Evolutionary conservation across 2,113 vertebrate species (phyloP).

Genomic region (Rhipidura dahli): DNA sequence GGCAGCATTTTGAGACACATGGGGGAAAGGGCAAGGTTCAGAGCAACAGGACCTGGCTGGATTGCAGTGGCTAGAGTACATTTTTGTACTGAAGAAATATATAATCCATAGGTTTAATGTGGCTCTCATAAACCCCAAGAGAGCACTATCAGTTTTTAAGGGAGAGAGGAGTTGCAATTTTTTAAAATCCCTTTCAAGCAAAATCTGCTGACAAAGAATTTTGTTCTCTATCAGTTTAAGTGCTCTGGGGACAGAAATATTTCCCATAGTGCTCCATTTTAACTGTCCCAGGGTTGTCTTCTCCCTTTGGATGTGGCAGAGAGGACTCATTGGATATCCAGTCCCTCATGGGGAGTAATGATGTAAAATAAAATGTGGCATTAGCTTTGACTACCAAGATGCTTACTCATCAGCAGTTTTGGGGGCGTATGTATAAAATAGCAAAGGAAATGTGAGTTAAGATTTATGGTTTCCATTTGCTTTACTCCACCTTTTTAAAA

Average conservation of each 20-base stretch:
- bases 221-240: neutral
- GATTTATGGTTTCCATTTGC: neutral
- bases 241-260: neutral
- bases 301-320: neutral
- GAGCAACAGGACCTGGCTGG: neutral
- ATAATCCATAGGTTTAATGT: neutral
- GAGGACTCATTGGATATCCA: neutral
- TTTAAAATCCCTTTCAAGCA: neutral
- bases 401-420: neutral
- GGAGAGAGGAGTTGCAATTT: neutral
- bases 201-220: slow-evolving; percentile 24
- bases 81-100: neutral
- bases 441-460: neutral
- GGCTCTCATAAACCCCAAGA: neutral
- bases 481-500: neutral
- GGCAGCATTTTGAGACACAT: neutral
- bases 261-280: neutral
- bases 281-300: neutral
- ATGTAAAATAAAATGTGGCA: neutral
- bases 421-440: neutral
- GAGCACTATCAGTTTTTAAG: slow-evolving; percentile 3
- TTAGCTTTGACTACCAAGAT: neutral
- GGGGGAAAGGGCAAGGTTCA: neutral
- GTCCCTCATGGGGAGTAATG: neutral
- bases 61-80: neutral